These are phyloP conservation scores for Mellivora capensis DNA, from an alignment of 2,113 vertebrate genomes.

Conservation along the genomic window DNA sequence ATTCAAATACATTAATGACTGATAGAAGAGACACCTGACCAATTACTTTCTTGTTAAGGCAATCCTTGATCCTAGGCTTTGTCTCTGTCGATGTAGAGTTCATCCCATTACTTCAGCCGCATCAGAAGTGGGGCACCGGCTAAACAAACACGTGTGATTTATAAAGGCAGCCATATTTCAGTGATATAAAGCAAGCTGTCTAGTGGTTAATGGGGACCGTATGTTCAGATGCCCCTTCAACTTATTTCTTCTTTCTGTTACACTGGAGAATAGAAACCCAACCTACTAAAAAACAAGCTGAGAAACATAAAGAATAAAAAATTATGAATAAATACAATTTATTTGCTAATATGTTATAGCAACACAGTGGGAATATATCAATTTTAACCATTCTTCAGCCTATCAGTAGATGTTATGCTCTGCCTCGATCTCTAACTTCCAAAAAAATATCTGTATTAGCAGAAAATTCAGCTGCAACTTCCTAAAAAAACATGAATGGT, in stretches of 20 bases:
- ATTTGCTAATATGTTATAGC: background rate
- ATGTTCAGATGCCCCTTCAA: background rate
- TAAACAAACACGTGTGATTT: constrained; percentile 38
- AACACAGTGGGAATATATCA: background rate
- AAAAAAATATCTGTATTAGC: background rate
- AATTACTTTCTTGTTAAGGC: constrained; percentile 27
- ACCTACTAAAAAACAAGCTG: background rate
- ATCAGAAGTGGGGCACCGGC: constrained; percentile 22
- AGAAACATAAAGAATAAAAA: background rate
- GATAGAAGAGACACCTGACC: background rate
- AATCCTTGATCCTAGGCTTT: background rate
- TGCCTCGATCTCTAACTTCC: background rate
- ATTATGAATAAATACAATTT: background rate
- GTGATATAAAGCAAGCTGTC: background rate
- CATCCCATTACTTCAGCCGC: constrained; percentile 36
- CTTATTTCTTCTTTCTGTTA: background rate
- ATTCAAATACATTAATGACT: constrained; percentile 40
- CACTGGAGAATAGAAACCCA: background rate
- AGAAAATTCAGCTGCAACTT: background rate
- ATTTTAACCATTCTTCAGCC: background rate
- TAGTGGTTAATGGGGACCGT: constrained; percentile 20
- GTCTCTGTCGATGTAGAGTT: background rate
- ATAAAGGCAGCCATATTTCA: constrained; percentile 9
- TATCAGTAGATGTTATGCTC: background rate
- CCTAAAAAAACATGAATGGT: background rate